Conservation (phyloP, 1,140 invertebrate genomes). For the Aphelinus certus region DNA sequence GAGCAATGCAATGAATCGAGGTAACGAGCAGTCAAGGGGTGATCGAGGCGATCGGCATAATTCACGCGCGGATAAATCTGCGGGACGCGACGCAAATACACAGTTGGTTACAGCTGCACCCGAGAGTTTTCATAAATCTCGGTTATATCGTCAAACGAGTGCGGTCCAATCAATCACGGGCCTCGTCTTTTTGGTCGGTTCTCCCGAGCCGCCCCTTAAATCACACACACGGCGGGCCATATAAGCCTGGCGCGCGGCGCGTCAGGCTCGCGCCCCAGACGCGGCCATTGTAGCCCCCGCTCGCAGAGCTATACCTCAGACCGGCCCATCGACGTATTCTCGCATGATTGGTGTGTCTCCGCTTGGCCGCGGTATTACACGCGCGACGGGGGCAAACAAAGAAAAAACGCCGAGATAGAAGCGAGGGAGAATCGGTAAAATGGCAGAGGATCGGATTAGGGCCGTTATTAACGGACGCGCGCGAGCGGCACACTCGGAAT, state of each 20-base stretch:
- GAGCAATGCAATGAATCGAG: too few species aligned
- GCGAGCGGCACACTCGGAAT: background rate
- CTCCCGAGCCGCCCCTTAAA: background rate
- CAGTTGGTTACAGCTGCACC: too few species aligned
- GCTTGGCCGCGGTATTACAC: background rate
- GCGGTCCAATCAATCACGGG: conserved; percentile 7
- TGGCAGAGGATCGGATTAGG: conserved; percentile 53
- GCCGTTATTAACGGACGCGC: conserved; percentile 59
- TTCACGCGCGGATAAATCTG: too few species aligned
- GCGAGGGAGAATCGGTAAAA: conserved; percentile 42
- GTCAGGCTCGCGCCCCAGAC: background rate
- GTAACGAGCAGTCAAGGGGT: too few species aligned
- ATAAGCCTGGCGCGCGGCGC: conserved; percentile 15
- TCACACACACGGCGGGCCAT: background rate
- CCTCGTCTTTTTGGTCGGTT: background rate
- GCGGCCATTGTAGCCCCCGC: background rate
- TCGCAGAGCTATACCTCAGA: conserved; percentile 11
- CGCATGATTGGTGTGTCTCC: conserved; percentile 32
- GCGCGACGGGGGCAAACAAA: conserved; percentile 3
- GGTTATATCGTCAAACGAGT: too few species aligned
- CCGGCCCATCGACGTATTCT: conserved; percentile 1
- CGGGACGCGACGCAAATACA: too few species aligned
- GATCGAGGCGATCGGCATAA: too few species aligned
- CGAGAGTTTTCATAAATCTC: too few species aligned
- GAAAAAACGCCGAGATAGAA: conserved; percentile 16